These are phyloP conservation scores for Pandion haliaetus DNA, from an alignment of 2,113 vertebrate species.

Conservation along the genomic window DNA sequence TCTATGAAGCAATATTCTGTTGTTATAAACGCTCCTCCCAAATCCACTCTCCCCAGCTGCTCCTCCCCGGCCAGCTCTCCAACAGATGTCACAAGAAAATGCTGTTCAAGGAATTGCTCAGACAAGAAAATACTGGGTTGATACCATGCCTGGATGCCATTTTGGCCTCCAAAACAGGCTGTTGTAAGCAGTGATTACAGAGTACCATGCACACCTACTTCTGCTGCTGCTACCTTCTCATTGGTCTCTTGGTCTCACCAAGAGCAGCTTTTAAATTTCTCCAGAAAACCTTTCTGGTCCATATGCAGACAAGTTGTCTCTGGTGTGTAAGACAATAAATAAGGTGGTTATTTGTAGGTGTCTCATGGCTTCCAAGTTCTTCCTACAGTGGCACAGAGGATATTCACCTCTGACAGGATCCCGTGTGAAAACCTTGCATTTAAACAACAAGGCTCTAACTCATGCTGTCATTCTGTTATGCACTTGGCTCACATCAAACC, in stretches of 20 bases:
- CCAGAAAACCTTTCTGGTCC: not conserved
- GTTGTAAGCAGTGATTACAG: not conserved
- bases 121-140: not conserved
- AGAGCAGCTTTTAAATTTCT: not conserved
- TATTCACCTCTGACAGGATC: not conserved
- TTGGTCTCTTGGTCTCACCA: not conserved
- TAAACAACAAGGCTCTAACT: not conserved
- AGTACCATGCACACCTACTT: not conserved
- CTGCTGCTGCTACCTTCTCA: not conserved
- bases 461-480: not conserved
- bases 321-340: not conserved
- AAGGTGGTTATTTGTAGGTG: not conserved
- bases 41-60: not conserved
- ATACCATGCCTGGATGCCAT: not conserved
- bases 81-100: not conserved
- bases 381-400: not conserved
- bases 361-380: not conserved
- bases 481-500: not conserved
- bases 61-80: not conserved
- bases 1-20: not conserved
- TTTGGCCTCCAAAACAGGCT: not conserved
- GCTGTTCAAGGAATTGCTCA: not conserved
- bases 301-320: rapidly evolving
- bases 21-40: not conserved
- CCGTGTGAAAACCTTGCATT: not conserved